phyloP scores from a whole-genome alignment of 64 coral and sea anemone species.

The Stichodactyla helianthus region DNA sequence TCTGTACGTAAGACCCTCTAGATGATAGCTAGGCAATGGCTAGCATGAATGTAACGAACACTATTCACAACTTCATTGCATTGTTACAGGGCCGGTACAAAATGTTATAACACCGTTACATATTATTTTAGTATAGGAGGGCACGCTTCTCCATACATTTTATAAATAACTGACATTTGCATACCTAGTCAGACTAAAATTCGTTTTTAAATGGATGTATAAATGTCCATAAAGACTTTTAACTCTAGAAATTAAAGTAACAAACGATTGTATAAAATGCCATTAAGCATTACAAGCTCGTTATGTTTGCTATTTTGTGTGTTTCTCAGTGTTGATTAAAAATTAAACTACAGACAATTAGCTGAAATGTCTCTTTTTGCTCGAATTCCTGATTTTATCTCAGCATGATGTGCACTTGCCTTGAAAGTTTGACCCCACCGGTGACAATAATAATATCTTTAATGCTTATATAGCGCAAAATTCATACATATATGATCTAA shows the following conservation, averaged over 20 bases:
- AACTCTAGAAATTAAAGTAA: neutral
- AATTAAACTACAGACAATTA: neutral
- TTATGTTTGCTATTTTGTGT: neutral
- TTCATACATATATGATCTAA: too few relatives aligned
- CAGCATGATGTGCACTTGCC: too few relatives aligned
- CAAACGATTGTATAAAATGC: too few relatives aligned
- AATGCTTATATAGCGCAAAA: too few relatives aligned
- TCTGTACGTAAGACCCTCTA: too few relatives aligned
- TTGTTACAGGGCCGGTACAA: neutral
- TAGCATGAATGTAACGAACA: too few relatives aligned
- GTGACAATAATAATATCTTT: too few relatives aligned
- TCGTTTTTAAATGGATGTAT: neutral
- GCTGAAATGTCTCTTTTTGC: neutral
- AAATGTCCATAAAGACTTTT: neutral
- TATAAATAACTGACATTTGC: neutral
- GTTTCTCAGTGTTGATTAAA: neutral
- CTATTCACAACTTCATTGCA: too few relatives aligned
- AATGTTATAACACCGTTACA: neutral
- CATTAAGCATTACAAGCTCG: too few relatives aligned
- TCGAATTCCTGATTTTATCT: too few relatives aligned
- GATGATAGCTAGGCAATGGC: too few relatives aligned
- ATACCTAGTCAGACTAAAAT: neutral
- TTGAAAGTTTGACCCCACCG: too few relatives aligned
- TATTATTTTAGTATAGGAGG: neutral
- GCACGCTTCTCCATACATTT: neutral